Conservation (phyloP, 2,888 invertebrate genomes). For the Rotaria magnacalcarata region DNA sequence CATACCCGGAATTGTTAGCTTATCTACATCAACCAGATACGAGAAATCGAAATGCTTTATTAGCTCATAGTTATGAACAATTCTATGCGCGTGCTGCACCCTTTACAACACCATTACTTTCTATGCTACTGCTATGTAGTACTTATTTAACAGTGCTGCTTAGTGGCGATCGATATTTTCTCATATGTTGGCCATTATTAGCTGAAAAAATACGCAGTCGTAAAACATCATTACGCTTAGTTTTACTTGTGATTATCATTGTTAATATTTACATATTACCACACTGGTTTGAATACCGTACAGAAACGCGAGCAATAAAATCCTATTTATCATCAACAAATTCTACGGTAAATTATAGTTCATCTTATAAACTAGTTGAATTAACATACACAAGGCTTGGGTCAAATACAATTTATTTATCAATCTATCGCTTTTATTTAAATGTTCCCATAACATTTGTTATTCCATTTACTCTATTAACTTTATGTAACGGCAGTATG, state of each 20-base stretch:
- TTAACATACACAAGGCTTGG: background rate
- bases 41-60: background rate
- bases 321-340: background rate
- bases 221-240: background rate
- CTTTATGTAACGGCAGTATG: background rate
- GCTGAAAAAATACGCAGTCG: conserved; percentile 24
- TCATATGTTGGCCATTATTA: conserved; percentile 17
- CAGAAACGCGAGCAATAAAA: background rate
- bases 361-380: background rate
- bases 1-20: background rate
- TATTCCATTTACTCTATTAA: conserved; percentile 27
- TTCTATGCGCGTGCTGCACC: conserved; percentile 13
- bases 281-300: conserved; percentile 32
- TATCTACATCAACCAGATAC: conserved; percentile 9
- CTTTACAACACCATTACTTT: conserved; percentile 16
- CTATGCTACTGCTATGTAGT: conserved; percentile 23
- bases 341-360: background rate
- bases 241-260: background rate
- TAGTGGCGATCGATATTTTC: conserved; percentile 21
- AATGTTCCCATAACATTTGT: conserved; percentile 33
- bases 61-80: conserved; percentile 18
- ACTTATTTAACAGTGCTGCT: conserved; percentile 26
- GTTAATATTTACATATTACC: conserved; percentile 11
- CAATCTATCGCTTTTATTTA: conserved; percentile 34
- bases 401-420: background rate